phyloP scores from a whole-genome alignment of 2,113 vertebrate genomes.

The Trinectes maculatus region DNA sequence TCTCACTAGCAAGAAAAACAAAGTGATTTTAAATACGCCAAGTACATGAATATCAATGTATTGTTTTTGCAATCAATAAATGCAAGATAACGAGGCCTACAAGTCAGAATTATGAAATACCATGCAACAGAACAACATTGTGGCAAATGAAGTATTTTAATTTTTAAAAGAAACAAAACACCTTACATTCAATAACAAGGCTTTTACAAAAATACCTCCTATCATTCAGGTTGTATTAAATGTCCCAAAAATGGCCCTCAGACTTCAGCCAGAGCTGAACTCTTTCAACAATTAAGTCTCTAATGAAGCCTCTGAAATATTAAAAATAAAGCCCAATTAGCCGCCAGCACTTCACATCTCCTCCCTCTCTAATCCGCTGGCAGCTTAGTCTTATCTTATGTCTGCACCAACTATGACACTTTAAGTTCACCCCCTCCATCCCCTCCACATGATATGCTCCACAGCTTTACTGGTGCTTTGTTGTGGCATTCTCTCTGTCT shows the following conservation, averaged over 20 bases:
- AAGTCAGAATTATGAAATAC: neutral
- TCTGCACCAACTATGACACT: conserved; percentile 65
- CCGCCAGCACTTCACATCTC: conserved; percentile 66
- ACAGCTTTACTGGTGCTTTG: conserved; percentile 64
- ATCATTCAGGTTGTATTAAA: conserved; percentile 30
- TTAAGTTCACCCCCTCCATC: conserved; percentile 51
- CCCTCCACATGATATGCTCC: conserved; percentile 59
- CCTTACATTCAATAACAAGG: conserved; percentile 1
- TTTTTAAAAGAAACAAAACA: neutral
- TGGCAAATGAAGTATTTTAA: neutral
- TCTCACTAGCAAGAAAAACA: conserved; percentile 7
- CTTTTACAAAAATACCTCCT: conserved; percentile 9
- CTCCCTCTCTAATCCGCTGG: conserved; percentile 65
- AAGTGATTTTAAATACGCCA: neutral
- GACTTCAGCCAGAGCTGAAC: conserved; percentile 46
- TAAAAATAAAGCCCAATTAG: conserved; percentile 77
- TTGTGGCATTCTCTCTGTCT: conserved; percentile 59
- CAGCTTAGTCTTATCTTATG: conserved; percentile 67
- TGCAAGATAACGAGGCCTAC: neutral
- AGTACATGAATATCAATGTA: neutral
- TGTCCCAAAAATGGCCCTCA: conserved; percentile 36
- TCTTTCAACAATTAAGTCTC: conserved; percentile 54
- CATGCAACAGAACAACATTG: neutral
- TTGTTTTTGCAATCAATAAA: neutral
- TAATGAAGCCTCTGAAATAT: conserved; percentile 71